Evolutionary conservation across 2,797 vertebrate species (phyloP).

Genomic region (Botia kubotai): DNA sequence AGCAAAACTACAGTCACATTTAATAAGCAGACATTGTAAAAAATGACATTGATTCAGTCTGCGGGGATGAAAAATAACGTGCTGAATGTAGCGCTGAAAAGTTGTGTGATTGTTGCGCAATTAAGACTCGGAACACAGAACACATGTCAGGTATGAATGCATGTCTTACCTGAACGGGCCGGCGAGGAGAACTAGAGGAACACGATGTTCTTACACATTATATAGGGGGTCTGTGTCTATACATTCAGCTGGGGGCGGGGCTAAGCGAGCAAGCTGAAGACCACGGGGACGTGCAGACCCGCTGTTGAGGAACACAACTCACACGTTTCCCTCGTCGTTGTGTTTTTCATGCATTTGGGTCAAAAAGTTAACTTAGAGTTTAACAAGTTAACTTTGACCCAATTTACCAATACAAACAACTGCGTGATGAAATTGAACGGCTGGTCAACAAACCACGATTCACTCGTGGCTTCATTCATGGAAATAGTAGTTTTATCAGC

Average conservation of each 20-base stretch:
- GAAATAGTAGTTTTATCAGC: no score
- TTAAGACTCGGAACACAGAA: conserved; percentile 50
- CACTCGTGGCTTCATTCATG: no score
- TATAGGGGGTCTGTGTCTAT: conserved; percentile 64
- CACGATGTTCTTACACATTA: conserved; percentile 52
- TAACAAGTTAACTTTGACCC: background rate
- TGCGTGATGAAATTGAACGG: background rate
- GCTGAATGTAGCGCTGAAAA: background rate
- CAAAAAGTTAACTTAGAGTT: background rate
- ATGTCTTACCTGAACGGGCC: conserved; percentile 33
- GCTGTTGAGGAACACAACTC: background rate
- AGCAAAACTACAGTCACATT: background rate
- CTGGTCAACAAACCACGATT: background rate
- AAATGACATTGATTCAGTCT: no score
- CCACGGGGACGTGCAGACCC: conserved; percentile 9
- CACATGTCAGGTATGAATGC: conserved; percentile 8
- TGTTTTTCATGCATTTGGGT: background rate
- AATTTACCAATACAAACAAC: background rate
- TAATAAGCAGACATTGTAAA: no score
- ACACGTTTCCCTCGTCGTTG: conserved; percentile 16
- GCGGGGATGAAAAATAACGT: no score
- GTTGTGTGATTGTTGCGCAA: background rate
- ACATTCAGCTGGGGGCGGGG: conserved; percentile 61
- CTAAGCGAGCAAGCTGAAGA: conserved; percentile 34
- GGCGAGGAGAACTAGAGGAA: background rate